Evolutionary conservation across 2,113 vertebrate genomes (phyloP).

Genomic region (Nycticryphes semicollaris): DNA sequence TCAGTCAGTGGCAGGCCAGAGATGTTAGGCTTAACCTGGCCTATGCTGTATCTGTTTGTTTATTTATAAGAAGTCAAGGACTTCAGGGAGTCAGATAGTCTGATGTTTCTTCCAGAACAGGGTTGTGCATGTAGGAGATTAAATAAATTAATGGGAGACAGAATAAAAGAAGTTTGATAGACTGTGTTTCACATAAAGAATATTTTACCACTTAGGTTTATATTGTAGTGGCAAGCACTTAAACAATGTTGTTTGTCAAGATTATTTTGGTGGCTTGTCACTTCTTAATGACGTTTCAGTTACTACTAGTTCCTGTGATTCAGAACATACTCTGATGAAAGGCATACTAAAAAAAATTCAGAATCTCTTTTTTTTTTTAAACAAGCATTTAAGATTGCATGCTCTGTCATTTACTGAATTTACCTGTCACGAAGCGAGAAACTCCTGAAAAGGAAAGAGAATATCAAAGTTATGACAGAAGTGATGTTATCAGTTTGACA

Average conservation of each 20-base stretch:
- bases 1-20: neutral
- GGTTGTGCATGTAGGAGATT: neutral
- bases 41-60: neutral
- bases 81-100: neutral
- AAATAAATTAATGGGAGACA: neutral
- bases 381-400: neutral
- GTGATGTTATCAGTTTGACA: neutral
- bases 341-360: neutral
- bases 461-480: neutral
- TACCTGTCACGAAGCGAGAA: neutral
- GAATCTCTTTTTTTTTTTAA: neutral
- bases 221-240: neutral
- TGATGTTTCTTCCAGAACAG: neutral
- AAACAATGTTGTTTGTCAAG: neutral
- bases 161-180: neutral
- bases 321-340: neutral
- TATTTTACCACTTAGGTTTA: no score
- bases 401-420: neutral
- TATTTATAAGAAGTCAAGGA: neutral
- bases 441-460: neutral
- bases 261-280: neutral
- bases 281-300: neutral
- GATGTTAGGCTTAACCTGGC: neutral
- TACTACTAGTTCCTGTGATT: neutral
- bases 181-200: neutral